Percentiles rank a stretch among this genome's conserved stretches.
Evolutionary conservation across 1,140 invertebrate species (phyloP).

Genomic region (Plectrocnemia conspersa): DNA sequence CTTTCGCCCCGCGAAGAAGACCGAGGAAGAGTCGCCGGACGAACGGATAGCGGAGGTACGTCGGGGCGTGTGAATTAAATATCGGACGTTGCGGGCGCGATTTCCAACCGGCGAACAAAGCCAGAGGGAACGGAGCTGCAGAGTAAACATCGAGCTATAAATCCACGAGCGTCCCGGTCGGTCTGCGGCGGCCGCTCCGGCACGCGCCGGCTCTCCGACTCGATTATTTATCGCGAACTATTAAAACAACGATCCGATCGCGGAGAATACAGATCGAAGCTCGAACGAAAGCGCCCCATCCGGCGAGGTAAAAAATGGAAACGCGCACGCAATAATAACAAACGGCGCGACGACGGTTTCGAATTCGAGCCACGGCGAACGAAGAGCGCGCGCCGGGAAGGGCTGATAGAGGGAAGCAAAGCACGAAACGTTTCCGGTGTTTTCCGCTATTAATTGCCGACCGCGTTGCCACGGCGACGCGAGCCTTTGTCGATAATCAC

Average conservation of each 20-base stretch:
- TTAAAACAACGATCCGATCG: constrained; percentile 20
- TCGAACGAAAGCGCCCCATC: neutral
- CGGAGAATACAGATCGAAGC: constrained; percentile 14
- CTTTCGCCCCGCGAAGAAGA: too few relatives aligned
- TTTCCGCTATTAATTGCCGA: constrained; percentile 33
- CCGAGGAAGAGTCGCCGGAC: too few relatives aligned
- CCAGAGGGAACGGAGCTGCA: constrained; percentile 6
- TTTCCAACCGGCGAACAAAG: neutral
- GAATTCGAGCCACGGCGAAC: constrained; percentile 17
- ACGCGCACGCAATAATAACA: neutral
- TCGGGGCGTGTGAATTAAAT: too few relatives aligned
- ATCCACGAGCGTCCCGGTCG: too few relatives aligned
- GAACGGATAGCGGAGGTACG: too few relatives aligned
- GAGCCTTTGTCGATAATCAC: constrained; percentile 25
- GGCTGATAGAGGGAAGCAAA: constrained; percentile 20
- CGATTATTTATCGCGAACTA: constrained; percentile 29
- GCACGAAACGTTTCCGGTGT: constrained; percentile 33
- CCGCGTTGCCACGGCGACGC: constrained; percentile 21
- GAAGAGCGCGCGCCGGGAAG: constrained; percentile 18
- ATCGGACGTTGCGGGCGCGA: constrained; percentile 6
- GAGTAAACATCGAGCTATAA: constrained; percentile 27
- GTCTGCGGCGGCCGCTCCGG: too few relatives aligned
- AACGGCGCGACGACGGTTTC: constrained; percentile 10
- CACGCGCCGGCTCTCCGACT: constrained; percentile 7
- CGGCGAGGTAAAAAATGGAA: neutral